phyloP scores from a whole-genome alignment of 2,888 invertebrate species.

The Agrenia bidenticulata region DNA sequence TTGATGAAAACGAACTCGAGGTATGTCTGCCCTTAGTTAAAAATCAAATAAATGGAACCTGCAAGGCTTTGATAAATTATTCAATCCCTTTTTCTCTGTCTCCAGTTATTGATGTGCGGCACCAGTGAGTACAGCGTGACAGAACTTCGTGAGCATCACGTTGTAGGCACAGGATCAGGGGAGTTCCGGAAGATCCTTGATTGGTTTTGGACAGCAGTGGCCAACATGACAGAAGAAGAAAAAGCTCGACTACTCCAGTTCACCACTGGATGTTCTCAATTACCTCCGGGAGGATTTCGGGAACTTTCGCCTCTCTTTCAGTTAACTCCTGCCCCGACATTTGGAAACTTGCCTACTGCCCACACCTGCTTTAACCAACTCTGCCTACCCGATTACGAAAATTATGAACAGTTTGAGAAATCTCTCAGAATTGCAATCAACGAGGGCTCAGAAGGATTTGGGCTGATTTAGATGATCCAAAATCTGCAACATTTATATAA shows the following conservation, averaged over 20 bases:
- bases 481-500: too few relatives aligned
- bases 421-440: conserved; percentile 87
- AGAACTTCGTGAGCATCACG: conserved; percentile 86
- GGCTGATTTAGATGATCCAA: conserved; percentile 69
- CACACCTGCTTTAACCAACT: conserved; percentile 94
- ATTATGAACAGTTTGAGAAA: conserved; percentile 88
- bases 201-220: conserved; percentile 89
- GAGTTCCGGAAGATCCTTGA: conserved; percentile 82
- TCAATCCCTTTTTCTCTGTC: neutral
- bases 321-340: conserved; percentile 84
- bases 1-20: conserved; percentile 95
- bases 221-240: conserved; percentile 86
- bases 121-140: conserved; percentile 87
- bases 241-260: conserved; percentile 90
- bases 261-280: conserved; percentile 76
- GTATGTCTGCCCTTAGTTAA: conserved; percentile 63
- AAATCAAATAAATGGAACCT: conserved; percentile 3
- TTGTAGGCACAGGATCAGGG: conserved; percentile 70
- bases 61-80: neutral
- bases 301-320: conserved; percentile 90
- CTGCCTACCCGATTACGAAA: conserved; percentile 91
- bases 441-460: conserved; percentile 94
- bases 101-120: conserved; percentile 83
- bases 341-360: conserved; percentile 87
- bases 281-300: conserved; percentile 86